Conservation (phyloP, 2,797 vertebrate species). For the Clamator glandarius region DNA sequence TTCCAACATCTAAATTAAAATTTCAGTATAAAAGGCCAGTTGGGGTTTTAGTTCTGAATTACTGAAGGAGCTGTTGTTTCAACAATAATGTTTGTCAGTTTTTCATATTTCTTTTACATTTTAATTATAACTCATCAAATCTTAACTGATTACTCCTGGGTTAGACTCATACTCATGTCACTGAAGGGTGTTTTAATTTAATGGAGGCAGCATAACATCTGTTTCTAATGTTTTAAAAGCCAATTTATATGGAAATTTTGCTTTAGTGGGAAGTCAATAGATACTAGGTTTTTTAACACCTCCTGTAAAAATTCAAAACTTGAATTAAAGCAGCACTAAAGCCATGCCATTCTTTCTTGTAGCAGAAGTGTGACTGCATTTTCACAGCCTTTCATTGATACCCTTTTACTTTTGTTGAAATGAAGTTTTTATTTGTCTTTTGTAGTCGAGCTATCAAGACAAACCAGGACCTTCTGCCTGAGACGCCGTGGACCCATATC, state of each 20-base stretch:
- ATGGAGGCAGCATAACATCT: constrained; percentile 71
- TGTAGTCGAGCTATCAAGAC: constrained; percentile 98
- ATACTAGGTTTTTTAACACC: constrained; percentile 59
- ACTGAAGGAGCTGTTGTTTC: constrained; percentile 50
- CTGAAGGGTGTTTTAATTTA: constrained; percentile 78
- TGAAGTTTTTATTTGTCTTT: constrained; percentile 66
- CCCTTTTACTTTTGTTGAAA: constrained; percentile 42
- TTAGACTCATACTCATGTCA: constrained; percentile 73
- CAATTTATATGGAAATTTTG: constrained; percentile 82
- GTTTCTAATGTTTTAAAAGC: constrained; percentile 79
- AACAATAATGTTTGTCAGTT: constrained; percentile 51
- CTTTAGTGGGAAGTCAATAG: constrained; percentile 69
- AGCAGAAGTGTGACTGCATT: background rate
- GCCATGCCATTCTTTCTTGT: background rate
- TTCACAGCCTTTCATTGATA: background rate
- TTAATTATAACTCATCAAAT: constrained; percentile 79
- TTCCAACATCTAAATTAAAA: constrained; percentile 42
- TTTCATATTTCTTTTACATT: constrained; percentile 74
- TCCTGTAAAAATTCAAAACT: constrained; percentile 59
- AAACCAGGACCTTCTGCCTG: constrained; percentile 97
- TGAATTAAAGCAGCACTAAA: constrained; percentile 58
- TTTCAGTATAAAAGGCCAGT: constrained; percentile 27
- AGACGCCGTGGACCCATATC: constrained; percentile 96
- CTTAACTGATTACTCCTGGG: constrained; percentile 72
- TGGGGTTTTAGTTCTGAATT: constrained; percentile 56